Conservation (phyloP, 2,888 invertebrate species). For the Apodemia hepburni region DNA sequence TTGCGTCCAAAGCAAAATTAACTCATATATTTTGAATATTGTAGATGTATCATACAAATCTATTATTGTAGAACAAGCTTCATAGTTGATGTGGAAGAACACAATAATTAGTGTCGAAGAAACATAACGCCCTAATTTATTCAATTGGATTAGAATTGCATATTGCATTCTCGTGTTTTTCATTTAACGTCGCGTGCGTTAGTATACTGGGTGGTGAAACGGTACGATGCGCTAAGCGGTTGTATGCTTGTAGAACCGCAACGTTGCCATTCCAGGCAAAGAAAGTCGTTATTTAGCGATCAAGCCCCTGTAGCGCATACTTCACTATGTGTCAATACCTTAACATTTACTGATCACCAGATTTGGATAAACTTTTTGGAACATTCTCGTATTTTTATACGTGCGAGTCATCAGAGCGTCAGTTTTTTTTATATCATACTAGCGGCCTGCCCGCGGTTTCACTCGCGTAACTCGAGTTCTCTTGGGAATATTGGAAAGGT, state of each 20-base stretch:
- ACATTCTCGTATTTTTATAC: background rate
- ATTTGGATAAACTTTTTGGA: background rate
- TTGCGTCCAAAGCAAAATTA: too few species aligned
- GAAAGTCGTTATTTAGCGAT: conserved; percentile 64
- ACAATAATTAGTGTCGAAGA: conserved; percentile 8
- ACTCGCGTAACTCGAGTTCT: too few species aligned
- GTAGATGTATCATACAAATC: background rate
- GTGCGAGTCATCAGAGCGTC: background rate
- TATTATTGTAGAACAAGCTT: background rate
- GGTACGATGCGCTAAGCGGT: conserved; percentile 49
- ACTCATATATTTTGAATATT: background rate
- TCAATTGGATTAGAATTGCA: conserved; percentile 30
- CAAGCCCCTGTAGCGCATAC: conserved; percentile 28
- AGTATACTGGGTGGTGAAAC: conserved; percentile 47
- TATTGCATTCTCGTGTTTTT: conserved; percentile 33
- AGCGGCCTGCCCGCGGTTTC: too few species aligned
- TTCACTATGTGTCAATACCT: conserved; percentile 12
- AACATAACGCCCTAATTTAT: conserved; percentile 20
- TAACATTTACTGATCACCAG: background rate
- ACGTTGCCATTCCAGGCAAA: conserved; percentile 70
- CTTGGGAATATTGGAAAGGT: too few species aligned
- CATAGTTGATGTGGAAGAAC: conserved; percentile 3
- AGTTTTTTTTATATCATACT: background rate
- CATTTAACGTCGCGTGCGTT: conserved; percentile 39
- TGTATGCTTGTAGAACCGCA: conserved; percentile 43